Evolutionary conservation across 2,797 vertebrate species (phyloP).

Genomic region (Nannoperca obscura): DNA sequence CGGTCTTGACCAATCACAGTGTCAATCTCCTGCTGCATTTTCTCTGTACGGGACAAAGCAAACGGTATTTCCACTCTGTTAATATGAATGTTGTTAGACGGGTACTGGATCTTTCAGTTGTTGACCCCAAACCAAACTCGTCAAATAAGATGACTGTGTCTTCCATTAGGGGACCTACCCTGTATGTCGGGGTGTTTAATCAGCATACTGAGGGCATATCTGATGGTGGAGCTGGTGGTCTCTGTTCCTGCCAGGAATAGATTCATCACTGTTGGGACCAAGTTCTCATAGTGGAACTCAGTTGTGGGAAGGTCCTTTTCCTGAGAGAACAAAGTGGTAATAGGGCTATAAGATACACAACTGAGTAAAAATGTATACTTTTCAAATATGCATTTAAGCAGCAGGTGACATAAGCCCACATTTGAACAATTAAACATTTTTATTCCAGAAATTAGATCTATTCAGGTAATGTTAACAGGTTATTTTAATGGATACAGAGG

Average conservation of each 20-base stretch:
- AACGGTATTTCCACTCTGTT: background rate
- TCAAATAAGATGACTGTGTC: background rate
- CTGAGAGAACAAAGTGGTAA: constrained; percentile 57
- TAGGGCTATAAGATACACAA: background rate
- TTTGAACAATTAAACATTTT: background rate
- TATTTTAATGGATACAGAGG: background rate
- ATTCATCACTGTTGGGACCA: constrained; percentile 80
- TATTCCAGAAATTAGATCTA: background rate
- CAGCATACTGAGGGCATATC: constrained; percentile 82
- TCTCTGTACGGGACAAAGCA: constrained; percentile 64
- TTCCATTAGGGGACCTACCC: constrained; percentile 64
- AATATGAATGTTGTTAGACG: background rate
- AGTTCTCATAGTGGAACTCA: constrained; percentile 83
- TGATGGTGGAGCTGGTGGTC: constrained; percentile 81
- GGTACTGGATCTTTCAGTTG: background rate
- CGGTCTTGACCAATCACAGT: constrained; percentile 69
- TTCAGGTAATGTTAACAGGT: background rate
- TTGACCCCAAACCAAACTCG: too few relatives aligned
- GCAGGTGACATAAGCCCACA: too few relatives aligned
- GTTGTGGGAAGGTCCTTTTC: constrained; percentile 75
- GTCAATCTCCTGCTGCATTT: constrained; percentile 81
- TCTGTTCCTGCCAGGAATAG: constrained; percentile 85
- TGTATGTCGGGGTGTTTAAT: constrained; percentile 85
- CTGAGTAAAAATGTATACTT: background rate
- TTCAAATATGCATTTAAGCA: background rate